Evolutionary conservation across 2,888 invertebrate genomes (phyloP), one percentile per base, ranked within the genome.

Genomic region (Drosophila maculinotata): DNA sequence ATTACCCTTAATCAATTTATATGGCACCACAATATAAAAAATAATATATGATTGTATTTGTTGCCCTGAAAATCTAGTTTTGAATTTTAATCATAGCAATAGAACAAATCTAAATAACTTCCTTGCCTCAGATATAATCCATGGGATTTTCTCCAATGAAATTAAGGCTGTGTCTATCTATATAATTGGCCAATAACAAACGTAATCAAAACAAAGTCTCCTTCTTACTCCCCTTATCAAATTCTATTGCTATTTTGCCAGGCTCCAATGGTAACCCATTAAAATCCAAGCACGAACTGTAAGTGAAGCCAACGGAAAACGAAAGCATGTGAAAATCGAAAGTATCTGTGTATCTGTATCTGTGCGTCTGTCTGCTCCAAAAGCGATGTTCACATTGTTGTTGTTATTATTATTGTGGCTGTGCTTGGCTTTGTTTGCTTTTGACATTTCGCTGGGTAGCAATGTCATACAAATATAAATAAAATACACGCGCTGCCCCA

Each of bases 391-490:
- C 79, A 42, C 56, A 58, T 76, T 52, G 31, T 53, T 60, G 60
- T 72, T 66, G 66, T 58, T 56, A 64, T 56, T 52, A 60, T 64
- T 59, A 68, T 62, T 72, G 64, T 54, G 56, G 15, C 76, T 59
- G 65, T 57, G 57, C 69, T 66, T 62, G 62, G 71, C 69, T 80
- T 81, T 79, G 78, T 81, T 78, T 86, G 84, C 78, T 81, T 83
- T 67, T 89, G 89, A 89, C 89, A 88, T 89, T 89, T 84, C 82
- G 79, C 62, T 81, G 69, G 81, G 76, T 79, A 86, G 80, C 89
- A 89, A 89, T 89, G 89, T 89, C 89, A 89, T 84, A 82, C 81
- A 84, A 84, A 87, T 84, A 89, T 84, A 88, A 84, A 85, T 76
- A 75, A 74, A 63, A 78, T 59, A 64, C 72, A 69, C 67, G 71